phyloP scores from a whole-genome alignment of 2,888 invertebrate genomes.

The Plemyria rubiginata region DNA sequence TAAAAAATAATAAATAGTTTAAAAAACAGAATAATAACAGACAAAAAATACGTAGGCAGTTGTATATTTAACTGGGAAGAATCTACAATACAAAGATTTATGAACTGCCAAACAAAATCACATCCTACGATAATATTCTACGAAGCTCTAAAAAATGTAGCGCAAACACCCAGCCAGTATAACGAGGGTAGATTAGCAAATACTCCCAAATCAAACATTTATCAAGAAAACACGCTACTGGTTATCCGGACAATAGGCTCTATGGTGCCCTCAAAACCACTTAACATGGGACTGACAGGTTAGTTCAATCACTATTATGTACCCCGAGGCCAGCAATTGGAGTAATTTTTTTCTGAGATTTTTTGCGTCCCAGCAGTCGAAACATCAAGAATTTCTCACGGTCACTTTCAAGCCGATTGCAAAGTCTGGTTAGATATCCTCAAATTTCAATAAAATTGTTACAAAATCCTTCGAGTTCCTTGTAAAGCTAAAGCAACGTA shows the following conservation, averaged over 20 bases:
- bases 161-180: constrained; percentile 65
- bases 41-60: background rate
- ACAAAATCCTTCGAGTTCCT: background rate
- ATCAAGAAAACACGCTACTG: constrained; percentile 82
- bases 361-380: constrained; percentile 68
- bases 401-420: constrained; percentile 54
- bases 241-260: constrained; percentile 73
- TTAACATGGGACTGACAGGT: constrained; percentile 85
- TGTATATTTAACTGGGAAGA: background rate
- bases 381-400: constrained; percentile 72
- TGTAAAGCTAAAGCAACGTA: background rate
- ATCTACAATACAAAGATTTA: background rate
- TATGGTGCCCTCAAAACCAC: constrained; percentile 79
- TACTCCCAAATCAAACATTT: constrained; percentile 80
- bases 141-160: constrained; percentile 61
- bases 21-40: background rate
- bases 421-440: constrained; percentile 21
- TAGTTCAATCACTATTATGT: constrained; percentile 83
- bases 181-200: constrained; percentile 70
- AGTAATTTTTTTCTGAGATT: constrained; percentile 70
- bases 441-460: background rate
- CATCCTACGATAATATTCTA: constrained; percentile 62
- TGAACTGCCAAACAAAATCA: background rate
- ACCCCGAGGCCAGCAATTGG: constrained; percentile 75
- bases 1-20: background rate